Conservation (phyloP, 2,888 invertebrate species). For the Oxytorus armatus region DNA sequence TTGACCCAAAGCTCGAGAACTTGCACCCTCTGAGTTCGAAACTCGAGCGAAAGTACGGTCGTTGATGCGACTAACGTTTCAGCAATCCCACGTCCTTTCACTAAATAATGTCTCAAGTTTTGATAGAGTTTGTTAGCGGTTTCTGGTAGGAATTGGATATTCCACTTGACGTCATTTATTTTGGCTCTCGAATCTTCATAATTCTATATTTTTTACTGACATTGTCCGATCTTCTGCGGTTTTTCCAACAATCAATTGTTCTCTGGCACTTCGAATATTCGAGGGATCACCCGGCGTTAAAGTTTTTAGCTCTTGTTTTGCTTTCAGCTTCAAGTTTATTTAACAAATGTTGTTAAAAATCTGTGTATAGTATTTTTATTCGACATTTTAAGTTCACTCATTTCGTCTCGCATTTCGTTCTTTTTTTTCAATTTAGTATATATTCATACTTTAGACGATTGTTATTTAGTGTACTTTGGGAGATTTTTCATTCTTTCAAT, state of each 20-base stretch:
- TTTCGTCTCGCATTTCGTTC: not conserved
- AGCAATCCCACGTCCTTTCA: not conserved
- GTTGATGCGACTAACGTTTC: not conserved
- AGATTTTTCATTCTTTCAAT: not conserved
- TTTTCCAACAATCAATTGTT: conserved; percentile 42
- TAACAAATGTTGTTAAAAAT: not conserved
- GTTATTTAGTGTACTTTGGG: not conserved
- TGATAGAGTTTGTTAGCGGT: conserved; percentile 28
- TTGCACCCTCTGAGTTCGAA: conserved; percentile 2
- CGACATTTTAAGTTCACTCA: conserved; percentile 4
- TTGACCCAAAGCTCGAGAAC: not conserved
- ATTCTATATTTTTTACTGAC: conserved; percentile 22
- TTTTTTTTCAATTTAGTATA: too few relatives aligned
- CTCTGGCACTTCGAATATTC: conserved; percentile 59
- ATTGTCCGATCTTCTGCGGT: conserved; percentile 13
- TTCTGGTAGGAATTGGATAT: conserved; percentile 14
- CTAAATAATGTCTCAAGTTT: conserved; percentile 44
- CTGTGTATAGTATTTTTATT: not conserved
- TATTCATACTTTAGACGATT: too few relatives aligned
- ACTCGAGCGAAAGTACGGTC: not conserved
- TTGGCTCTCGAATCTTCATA: conserved; percentile 1
- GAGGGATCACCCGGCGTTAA: conserved; percentile 68
- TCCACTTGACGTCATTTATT: conserved; percentile 25
- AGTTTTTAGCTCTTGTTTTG: conserved; percentile 24
- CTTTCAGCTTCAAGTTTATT: conserved; percentile 13